Conservation (phyloP, 2,113 vertebrate genomes). For the Dolichallabes microphthalmus region DNA sequence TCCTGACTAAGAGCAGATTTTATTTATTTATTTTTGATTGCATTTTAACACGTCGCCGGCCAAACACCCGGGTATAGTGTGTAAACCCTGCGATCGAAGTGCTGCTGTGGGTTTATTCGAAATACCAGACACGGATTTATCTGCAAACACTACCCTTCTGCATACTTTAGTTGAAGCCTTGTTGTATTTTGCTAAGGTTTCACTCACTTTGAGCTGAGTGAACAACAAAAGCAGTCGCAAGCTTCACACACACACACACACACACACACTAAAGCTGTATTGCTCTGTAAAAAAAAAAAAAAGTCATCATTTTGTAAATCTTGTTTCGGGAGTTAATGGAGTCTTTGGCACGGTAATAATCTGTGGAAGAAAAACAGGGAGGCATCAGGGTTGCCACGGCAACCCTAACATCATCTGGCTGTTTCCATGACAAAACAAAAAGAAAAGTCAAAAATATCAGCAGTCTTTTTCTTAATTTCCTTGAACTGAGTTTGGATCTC, state of each 20-base stretch:
- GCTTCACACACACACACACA: not conserved
- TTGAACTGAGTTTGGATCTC: not conserved
- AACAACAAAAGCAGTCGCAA: not conserved
- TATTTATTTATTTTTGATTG: not conserved
- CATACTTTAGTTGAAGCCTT: no score
- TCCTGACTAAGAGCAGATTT: not conserved
- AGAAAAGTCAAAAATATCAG: not conserved
- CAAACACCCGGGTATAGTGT: not conserved
- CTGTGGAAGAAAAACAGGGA: conserved; percentile 29
- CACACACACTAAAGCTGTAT: not conserved
- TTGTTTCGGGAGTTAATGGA: conserved; percentile 15
- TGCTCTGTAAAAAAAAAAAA: not conserved
- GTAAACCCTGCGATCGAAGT: not conserved
- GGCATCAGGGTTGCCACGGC: conserved; percentile 51
- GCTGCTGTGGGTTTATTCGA: not conserved
- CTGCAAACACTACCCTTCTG: no score
- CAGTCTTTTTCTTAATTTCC: not conserved
- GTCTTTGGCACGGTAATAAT: not conserved
- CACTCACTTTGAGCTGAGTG: not conserved
- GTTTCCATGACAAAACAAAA: conserved; percentile 39
- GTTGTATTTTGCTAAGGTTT: not conserved
- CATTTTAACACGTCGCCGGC: not conserved
- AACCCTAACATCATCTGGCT: conserved; percentile 48
- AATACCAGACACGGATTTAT: not conserved
- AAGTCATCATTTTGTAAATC: not conserved